Base-by-base conservation (phyloP, 2,797 vertebrate species). In the Phrynocephalus forsythii region DNA sequence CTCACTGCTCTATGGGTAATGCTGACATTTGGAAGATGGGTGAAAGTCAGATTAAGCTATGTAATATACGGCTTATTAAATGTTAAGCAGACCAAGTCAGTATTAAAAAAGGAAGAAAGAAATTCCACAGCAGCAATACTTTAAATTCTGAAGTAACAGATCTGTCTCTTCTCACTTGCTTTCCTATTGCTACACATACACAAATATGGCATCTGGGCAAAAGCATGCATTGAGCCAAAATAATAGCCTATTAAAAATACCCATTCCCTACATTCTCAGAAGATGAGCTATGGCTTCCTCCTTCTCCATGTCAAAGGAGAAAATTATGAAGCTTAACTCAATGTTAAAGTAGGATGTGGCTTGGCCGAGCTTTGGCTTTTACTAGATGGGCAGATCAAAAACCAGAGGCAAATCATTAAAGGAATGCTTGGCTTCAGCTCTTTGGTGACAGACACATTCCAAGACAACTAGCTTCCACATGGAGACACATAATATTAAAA, bases 331-430 rank as follows among this genome's bases (percentile, higher is more conserved):
- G 83, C 20, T 33, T 30, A n/a, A 73, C 2, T 72, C 79, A n/a
- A 0, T 44, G 52, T 82, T 6, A 48, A 84, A 86, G 33, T 0
- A 77, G 30, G 33, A 69, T 1, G 24, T 30, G 52, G 10, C 83
- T 2, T 75, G n/a, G 20, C 83, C n/a, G 10, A 77, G 73, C 38
- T 9, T 1, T 15, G 50, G 5, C 28, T 82, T 78, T 20, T 85
- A 38, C 63, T 79, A 44, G 30, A n/a, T 20, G 33, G 48, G n/a
- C 30, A 67, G 79, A 76, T 91, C 73, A 81, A 91, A 93, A 69
- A 60, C 22, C 79, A 72, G 3, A 85, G 81, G 20, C 38, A 3
- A 86, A 33, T 28, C 20, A 76, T 26, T 63, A 72, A 88, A 87
- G 30, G 56, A 78, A 28, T 83, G 75, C 48, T 75, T 77, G 44